Evolutionary conservation across 1,140 invertebrate species (phyloP).

Genomic region (Neotoxoptera formosana): DNA sequence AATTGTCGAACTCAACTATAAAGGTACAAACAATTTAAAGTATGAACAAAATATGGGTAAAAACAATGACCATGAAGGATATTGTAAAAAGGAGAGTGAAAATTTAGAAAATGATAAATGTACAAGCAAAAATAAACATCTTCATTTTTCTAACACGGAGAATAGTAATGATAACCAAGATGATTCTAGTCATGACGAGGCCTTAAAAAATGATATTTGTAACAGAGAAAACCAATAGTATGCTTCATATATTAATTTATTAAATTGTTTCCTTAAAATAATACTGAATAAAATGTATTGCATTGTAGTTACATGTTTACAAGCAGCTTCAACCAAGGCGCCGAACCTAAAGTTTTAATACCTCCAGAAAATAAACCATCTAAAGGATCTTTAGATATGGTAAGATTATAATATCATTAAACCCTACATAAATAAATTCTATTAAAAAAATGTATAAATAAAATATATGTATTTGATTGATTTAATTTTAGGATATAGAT

Average conservation of each 20-base stretch:
- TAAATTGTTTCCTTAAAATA: not conserved
- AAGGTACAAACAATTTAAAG: not conserved
- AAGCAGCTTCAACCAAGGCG: conserved; percentile 4
- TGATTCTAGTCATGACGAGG: not conserved
- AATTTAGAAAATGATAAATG: not conserved
- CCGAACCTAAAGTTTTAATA: not conserved
- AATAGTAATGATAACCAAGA: not conserved
- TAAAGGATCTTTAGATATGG: not conserved
- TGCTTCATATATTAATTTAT: not conserved
- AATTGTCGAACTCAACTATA: not conserved
- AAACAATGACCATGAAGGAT: not conserved
- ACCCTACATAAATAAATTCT: too few species aligned
- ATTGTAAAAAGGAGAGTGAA: not conserved
- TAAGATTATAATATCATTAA: not conserved
- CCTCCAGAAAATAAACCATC: not conserved
- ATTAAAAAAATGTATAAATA: not conserved
- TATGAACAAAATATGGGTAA: not conserved
- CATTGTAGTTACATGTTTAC: conserved; percentile 37
- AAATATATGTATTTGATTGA: not conserved
- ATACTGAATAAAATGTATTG: not conserved
- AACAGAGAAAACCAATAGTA: conserved; percentile 40
- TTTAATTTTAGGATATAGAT: conserved; percentile 23
- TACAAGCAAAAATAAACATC: too few species aligned
- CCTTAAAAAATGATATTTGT: not conserved
- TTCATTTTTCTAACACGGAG: not conserved